These are phyloP conservation scores for Acanthis flammea DNA, from an alignment of 2,797 vertebrate species.

Conservation along the genomic window DNA sequence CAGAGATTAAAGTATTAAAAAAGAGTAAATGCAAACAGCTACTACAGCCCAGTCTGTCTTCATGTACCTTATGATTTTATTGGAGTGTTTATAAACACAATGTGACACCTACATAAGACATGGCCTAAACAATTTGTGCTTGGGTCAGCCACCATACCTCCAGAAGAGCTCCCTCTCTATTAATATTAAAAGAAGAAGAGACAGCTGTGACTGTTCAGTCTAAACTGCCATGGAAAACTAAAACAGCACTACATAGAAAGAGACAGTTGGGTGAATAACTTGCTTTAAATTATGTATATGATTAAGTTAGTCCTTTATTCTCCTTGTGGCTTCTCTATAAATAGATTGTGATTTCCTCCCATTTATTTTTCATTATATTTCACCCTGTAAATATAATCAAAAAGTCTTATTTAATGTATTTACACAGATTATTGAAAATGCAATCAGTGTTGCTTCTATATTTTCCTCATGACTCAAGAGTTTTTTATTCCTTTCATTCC, in stretches of 20 bases:
- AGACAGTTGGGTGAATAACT: neutral
- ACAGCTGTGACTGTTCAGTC: neutral
- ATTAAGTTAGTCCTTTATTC: constrained; percentile 34
- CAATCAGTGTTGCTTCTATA: neutral
- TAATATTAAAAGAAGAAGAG: constrained; percentile 50
- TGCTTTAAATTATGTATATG: neutral
- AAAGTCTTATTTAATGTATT: neutral
- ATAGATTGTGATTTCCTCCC: neutral
- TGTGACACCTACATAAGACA: neutral
- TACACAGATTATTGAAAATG: neutral
- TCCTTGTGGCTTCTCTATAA: neutral
- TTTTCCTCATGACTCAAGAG: neutral
- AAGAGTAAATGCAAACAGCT: neutral
- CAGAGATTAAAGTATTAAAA: neutral
- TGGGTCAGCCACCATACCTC: neutral
- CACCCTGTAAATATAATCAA: neutral
- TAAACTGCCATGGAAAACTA: neutral
- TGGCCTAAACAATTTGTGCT: neutral
- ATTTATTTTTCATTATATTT: constrained; percentile 25
- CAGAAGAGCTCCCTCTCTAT: neutral
- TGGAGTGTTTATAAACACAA: neutral
- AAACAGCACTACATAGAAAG: neutral
- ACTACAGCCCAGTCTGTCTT: neutral
- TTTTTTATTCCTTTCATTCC: neutral
- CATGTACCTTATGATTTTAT: neutral